phyloP scores from a whole-genome alignment of 1,140 invertebrate species.

The Bactericera cockerelli region DNA sequence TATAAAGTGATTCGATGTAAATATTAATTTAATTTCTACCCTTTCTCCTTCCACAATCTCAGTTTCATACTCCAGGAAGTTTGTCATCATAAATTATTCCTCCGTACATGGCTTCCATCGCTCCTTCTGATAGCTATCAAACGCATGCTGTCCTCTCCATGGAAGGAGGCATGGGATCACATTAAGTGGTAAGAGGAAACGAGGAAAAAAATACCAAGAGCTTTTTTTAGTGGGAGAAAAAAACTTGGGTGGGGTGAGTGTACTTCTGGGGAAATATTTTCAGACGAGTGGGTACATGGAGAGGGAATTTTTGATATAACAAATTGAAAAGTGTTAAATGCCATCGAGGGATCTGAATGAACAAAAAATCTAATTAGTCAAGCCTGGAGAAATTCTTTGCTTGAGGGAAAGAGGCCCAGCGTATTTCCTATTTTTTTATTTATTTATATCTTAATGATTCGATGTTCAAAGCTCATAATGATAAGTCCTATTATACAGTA shows the following conservation, averaged over 20 bases:
- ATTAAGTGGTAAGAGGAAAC: slow-evolving; percentile 1
- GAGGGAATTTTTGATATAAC: neutral
- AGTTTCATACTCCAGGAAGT: neutral
- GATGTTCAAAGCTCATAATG: no score
- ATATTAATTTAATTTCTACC: neutral
- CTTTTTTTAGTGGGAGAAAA: no score
- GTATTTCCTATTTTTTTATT: no score
- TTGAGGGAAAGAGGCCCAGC: neutral
- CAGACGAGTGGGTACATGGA: neutral
- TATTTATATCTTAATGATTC: no score
- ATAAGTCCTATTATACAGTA: no score
- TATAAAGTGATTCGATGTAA: neutral
- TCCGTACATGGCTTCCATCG: neutral
- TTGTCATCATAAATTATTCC: slow-evolving; percentile 2
- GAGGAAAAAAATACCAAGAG: neutral
- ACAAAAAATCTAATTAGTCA: slow-evolving; percentile 6
- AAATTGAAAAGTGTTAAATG: slow-evolving; percentile 8
- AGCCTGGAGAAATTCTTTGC: neutral
- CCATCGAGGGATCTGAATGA: neutral
- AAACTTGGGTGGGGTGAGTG: no score
- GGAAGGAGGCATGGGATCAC: neutral
- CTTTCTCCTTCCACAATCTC: neutral
- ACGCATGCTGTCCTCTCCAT: neutral
- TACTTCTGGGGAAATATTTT: no score
- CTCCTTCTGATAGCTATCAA: slow-evolving; percentile 4